These are phyloP conservation scores for Reticulitermes speratus DNA, from an alignment of 1,140 invertebrate genomes.

Conservation along the genomic window DNA sequence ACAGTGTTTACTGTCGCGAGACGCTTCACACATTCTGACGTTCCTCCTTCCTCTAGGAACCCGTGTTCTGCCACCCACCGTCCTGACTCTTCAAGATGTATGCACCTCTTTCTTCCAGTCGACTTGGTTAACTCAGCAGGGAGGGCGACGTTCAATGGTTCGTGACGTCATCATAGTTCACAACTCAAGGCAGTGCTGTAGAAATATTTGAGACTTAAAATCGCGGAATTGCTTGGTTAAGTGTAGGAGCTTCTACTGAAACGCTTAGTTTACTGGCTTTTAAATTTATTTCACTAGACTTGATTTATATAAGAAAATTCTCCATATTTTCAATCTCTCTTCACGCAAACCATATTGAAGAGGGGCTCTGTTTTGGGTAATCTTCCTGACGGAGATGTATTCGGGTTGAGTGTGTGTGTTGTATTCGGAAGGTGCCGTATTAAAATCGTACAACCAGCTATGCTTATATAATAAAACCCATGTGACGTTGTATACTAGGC, in stretches of 20 bases:
- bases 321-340: not conserved
- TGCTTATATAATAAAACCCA: no score
- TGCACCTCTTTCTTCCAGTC: not conserved
- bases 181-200: not conserved
- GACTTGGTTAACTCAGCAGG: not conserved
- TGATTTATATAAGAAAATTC: not conserved
- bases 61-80: no score
- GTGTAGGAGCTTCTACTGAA: not conserved
- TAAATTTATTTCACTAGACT: not conserved
- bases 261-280: not conserved
- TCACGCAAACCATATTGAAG: no score
- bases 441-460: no score
- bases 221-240: not conserved
- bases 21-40: not conserved
- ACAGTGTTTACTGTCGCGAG: not conserved
- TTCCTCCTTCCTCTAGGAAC: not conserved
- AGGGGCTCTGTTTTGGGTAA: no score
- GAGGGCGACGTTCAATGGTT: not conserved
- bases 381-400: no score
- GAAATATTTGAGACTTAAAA: not conserved
- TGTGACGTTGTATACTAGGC: no score
- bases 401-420: no score
- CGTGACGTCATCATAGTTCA: slow-evolving; percentile 17
- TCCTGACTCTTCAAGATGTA: not conserved
- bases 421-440: no score